Evolutionary conservation across 1,140 invertebrate genomes (phyloP).

Genomic region (Ericerus pela): DNA sequence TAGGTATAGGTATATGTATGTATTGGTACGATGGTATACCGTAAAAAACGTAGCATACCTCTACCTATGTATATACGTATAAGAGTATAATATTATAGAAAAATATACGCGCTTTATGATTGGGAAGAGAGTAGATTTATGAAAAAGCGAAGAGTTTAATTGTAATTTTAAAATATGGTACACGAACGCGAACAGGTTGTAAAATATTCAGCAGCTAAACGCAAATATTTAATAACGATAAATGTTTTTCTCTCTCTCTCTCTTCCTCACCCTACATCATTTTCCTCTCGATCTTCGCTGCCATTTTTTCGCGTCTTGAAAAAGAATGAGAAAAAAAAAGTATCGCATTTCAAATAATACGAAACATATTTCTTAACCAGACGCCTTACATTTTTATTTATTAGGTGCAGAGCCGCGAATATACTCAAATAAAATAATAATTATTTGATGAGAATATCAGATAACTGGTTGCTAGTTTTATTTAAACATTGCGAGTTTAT

Average conservation of each 20-base stretch:
- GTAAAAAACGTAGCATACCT: no score
- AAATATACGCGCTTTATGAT: neutral
- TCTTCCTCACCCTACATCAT: no score
- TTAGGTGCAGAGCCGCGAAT: slow-evolving; percentile 10
- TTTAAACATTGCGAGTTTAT: no score
- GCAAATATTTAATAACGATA: slow-evolving; percentile 7
- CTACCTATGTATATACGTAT: no score
- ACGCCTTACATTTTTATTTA: slow-evolving; percentile 9
- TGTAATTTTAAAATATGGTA: neutral
- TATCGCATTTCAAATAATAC: slow-evolving; percentile 10
- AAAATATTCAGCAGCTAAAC: slow-evolving; percentile 6
- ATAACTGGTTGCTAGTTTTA: no score
- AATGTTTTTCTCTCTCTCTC: no score
- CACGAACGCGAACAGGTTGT: slow-evolving; percentile 1
- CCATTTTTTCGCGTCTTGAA: no score
- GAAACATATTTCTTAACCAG: slow-evolving; percentile 6
- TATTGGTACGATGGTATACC: no score
- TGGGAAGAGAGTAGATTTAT: neutral
- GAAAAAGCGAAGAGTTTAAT: slow-evolving; percentile 1
- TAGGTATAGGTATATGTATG: no score
- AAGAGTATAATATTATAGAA: neutral
- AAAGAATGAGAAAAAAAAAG: neutral
- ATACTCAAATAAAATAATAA: neutral
- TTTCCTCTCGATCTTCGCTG: no score
- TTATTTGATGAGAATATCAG: slow-evolving; percentile 12